A percentile compares a stretch with the other conserved stretches of the same genome.
Evolutionary conservation across 2,797 vertebrate genomes (phyloP).

Genomic region (Rhodeus uyekii): DNA sequence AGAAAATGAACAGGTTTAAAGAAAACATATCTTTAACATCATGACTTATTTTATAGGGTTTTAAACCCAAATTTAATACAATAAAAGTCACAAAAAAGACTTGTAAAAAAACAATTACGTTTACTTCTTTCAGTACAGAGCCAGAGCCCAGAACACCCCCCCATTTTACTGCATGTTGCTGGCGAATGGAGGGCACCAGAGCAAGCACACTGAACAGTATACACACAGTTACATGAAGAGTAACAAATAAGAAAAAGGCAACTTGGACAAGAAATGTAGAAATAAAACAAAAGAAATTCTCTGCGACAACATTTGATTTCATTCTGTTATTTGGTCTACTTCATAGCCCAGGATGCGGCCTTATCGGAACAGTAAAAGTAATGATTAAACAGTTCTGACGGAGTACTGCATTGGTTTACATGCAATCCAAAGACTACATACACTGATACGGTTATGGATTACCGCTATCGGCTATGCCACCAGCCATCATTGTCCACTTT

Average conservation of each 20-base stretch:
- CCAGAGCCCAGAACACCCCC: constrained; percentile 53
- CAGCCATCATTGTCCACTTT: constrained; percentile 72
- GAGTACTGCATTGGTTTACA: constrained; percentile 80
- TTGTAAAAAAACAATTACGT: constrained; percentile 48
- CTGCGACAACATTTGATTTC: constrained; percentile 68
- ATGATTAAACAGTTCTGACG: constrained; percentile 62
- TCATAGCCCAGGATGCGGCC: constrained; percentile 70
- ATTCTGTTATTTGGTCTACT: constrained; percentile 80
- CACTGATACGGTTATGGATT: constrained; percentile 68
- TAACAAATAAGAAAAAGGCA: constrained; percentile 77
- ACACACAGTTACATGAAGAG: constrained; percentile 75
- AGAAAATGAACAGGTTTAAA: background rate
- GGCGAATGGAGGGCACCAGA: constrained; percentile 74
- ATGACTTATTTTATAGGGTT: constrained; percentile 27
- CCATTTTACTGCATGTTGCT: constrained; percentile 64
- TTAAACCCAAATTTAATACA: constrained; percentile 50
- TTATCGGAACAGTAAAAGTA: constrained; percentile 68
- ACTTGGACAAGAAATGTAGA: constrained; percentile 73
- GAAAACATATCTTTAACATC: background rate
- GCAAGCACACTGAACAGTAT: constrained; percentile 78
- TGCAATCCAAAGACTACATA: constrained; percentile 75
- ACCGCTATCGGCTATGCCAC: constrained; percentile 76
- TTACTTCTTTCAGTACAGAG: constrained; percentile 57
- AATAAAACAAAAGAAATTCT: constrained; percentile 67
- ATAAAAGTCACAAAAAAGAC: constrained; percentile 48